These are phyloP conservation scores for Centroberyx gerrardi DNA, from an alignment of 2,797 vertebrate genomes.

Conservation along the genomic window DNA sequence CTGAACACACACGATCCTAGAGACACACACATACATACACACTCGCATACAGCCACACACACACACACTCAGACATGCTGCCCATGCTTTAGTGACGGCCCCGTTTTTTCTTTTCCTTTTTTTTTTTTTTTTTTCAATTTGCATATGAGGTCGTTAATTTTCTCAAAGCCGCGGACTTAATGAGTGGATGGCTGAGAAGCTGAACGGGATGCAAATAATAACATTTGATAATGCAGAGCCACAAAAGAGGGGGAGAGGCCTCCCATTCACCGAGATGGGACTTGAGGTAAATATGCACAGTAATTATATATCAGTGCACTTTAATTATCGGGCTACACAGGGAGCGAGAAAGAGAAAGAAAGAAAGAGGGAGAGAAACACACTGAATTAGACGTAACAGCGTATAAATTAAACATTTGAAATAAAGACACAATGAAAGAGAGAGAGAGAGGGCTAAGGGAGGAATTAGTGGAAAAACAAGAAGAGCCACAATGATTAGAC, in stretches of 20 bases:
- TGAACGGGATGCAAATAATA: constrained; percentile 96
- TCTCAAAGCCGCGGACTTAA: constrained; percentile 94
- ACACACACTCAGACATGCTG: constrained; percentile 38
- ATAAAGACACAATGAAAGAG: constrained; percentile 69
- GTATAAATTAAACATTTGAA: constrained; percentile 73
- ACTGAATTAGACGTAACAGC: constrained; percentile 59
- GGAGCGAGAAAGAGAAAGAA: constrained; percentile 51
- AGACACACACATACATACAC: constrained; percentile 22
- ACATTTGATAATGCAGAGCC: constrained; percentile 95
- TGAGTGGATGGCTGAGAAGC: constrained; percentile 96
- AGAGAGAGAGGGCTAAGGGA: constrained; percentile 42
- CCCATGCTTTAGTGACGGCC: constrained; percentile 20
- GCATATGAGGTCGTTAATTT: constrained; percentile 88
- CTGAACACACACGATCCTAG: not conserved
- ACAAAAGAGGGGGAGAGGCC: constrained; percentile 86
- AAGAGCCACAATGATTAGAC: constrained; percentile 31
- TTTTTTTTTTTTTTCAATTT: constrained; percentile 70
- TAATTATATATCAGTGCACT: constrained; percentile 98
- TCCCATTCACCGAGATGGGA: constrained; percentile 71
- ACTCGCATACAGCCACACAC: not conserved
- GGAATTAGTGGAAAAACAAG: constrained; percentile 29
- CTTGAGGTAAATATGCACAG: constrained; percentile 93
- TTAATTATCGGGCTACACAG: constrained; percentile 89
- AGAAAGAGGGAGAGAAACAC: constrained; percentile 57
- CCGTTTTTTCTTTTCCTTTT: constrained; percentile 35